phyloP scores from a whole-genome alignment of 2,888 invertebrate species.

The Leptopterna dolabrata region DNA sequence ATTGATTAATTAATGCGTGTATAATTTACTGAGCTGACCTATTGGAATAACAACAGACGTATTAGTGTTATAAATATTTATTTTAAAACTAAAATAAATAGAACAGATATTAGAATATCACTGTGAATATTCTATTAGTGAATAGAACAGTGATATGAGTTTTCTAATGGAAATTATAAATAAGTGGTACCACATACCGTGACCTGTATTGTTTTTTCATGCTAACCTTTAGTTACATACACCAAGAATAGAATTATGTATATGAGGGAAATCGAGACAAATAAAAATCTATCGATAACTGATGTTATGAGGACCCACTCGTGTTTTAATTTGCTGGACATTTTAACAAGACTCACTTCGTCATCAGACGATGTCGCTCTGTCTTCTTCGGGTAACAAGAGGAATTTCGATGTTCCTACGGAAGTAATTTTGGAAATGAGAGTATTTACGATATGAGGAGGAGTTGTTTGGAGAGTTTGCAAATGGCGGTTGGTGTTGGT shows the following conservation, averaged over 20 bases:
- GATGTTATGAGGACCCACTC: constrained; percentile 42
- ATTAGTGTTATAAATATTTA: too few relatives aligned
- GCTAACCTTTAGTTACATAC: not conserved
- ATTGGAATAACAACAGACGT: too few relatives aligned
- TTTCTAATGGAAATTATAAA: too few relatives aligned
- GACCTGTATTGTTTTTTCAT: not conserved
- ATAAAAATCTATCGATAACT: constrained; percentile 25
- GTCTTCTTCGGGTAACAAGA: constrained; percentile 36
- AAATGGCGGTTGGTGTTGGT: not conserved
- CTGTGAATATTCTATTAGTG: too few relatives aligned
- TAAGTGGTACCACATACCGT: too few relatives aligned
- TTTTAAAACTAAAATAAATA: too few relatives aligned
- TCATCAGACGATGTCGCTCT: not conserved
- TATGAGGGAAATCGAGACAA: not conserved
- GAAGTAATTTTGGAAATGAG: not conserved
- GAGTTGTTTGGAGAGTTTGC: not conserved
- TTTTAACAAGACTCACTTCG: constrained; percentile 24
- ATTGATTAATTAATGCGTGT: too few relatives aligned
- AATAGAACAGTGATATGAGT: not conserved
- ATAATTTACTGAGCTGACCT: too few relatives aligned
- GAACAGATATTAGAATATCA: too few relatives aligned
- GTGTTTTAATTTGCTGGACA: constrained; percentile 23
- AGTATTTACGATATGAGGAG: not conserved
- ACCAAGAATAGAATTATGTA: constrained; percentile 24
- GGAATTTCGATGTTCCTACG: constrained; percentile 19